Conservation (phyloP, 2,888 invertebrate species). For the Drosophila pseudotalamancana region DNA sequence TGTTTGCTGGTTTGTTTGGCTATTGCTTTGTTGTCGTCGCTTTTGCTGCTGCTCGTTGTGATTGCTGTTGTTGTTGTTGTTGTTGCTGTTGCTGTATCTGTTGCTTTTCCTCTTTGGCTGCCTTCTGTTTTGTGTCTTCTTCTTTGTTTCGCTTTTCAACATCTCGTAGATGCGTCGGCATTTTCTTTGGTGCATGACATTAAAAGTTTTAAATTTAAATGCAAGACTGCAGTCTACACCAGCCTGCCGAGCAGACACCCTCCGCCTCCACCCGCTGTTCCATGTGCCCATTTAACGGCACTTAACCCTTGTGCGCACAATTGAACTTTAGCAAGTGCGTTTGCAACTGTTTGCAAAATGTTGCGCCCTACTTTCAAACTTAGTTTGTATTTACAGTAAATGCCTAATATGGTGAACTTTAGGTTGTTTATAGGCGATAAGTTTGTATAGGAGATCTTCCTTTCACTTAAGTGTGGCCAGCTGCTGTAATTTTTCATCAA, state of each 20-base stretch:
- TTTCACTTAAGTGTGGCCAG: conserved; percentile 18
- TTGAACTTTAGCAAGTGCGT: conserved; percentile 73
- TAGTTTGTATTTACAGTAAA: conserved; percentile 3
- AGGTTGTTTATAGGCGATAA: background rate
- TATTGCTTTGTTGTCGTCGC: conserved; percentile 28
- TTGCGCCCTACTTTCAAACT: conserved; percentile 63
- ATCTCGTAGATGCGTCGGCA: conserved; percentile 60
- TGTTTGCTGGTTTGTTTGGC: conserved; percentile 54
- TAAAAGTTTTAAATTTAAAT: conserved; percentile 77
- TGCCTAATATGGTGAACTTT: conserved; percentile 12
- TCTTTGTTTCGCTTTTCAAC: conserved; percentile 41
- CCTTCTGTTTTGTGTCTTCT: conserved; percentile 35
- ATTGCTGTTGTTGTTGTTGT: conserved; percentile 27
- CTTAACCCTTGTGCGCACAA: conserved; percentile 60
- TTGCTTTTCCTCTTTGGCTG: conserved; percentile 35
- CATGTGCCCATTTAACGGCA: conserved; percentile 27
- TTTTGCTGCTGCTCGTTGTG: too few relatives aligned
- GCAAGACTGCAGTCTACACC: conserved; percentile 33
- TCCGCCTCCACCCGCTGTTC: background rate
- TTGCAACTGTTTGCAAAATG: conserved; percentile 38
- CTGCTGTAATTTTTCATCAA: conserved; percentile 25
- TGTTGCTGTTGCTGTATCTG: conserved; percentile 19
- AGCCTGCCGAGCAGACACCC: background rate
- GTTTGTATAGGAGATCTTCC: background rate
- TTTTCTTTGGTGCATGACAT: conserved; percentile 72